phyloP scores from a whole-genome alignment of 2,113 vertebrate species.

The Bubo scandiacus region DNA sequence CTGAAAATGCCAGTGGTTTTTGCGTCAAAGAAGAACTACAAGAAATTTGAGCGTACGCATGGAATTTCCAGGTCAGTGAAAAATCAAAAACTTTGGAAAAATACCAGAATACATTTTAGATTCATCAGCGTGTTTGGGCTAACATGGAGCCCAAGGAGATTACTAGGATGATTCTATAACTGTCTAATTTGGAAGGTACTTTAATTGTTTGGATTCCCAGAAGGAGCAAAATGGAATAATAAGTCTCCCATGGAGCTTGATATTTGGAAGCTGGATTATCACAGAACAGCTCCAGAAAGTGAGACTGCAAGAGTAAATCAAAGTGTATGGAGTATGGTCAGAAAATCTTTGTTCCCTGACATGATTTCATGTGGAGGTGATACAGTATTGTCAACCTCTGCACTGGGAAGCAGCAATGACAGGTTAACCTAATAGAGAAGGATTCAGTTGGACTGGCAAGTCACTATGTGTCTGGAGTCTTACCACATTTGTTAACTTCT shows the following conservation, averaged over 20 bases:
- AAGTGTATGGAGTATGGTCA: background rate
- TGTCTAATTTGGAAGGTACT: background rate
- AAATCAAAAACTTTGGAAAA: background rate
- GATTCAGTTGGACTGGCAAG: background rate
- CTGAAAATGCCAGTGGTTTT: background rate
- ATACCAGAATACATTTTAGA: background rate
- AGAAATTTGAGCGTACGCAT: background rate
- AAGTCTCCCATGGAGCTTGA: background rate
- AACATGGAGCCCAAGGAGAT: background rate
- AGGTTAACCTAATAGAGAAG: background rate
- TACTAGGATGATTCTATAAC: background rate
- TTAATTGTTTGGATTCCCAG: background rate
- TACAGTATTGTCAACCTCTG: background rate
- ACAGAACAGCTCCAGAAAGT: background rate
- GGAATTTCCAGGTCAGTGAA: background rate
- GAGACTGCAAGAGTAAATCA: background rate
- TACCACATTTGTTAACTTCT: background rate
- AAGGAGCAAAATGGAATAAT: background rate
- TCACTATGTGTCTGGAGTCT: background rate
- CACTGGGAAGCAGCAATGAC: background rate
- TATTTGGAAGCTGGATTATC: background rate
- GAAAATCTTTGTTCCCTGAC: background rate
- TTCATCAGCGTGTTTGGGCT: background rate
- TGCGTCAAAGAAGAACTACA: background rate
- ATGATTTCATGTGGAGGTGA: background rate